Conservation (phyloP, 1,140 invertebrate genomes). For the Sitophilus oryzae region DNA sequence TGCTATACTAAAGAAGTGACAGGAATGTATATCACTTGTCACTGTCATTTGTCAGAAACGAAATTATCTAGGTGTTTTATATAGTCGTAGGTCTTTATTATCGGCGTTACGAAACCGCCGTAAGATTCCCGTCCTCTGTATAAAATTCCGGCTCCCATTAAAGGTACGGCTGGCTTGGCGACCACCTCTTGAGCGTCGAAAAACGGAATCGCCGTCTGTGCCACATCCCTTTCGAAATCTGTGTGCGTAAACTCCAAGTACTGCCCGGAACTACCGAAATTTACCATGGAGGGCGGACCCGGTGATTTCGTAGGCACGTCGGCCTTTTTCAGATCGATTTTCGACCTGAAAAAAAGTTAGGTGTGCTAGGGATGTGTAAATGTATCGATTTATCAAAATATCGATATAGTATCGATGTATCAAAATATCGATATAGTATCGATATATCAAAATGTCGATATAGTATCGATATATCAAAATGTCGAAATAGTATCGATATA, state of each 20-base stretch:
- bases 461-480: no score
- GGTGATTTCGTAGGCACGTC: conserved; percentile 58
- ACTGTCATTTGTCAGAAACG: neutral
- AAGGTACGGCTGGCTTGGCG: conserved; percentile 54
- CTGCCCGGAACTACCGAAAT: conserved; percentile 55
- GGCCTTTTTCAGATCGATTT: conserved; percentile 52
- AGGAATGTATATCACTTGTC: neutral
- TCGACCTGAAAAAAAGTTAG: conserved; percentile 42
- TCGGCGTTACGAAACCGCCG: conserved; percentile 69
- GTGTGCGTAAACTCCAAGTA: conserved; percentile 67
- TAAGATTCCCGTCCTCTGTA: conserved; percentile 63
- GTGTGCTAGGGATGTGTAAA: neutral
- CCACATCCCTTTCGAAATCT: conserved; percentile 65
- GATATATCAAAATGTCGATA: no score
- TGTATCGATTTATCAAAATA: no score
- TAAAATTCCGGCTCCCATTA: conserved; percentile 67
- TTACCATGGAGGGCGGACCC: conserved; percentile 32
- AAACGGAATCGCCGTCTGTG: conserved; percentile 76
- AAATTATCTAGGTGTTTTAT: neutral
- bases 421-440: no score
- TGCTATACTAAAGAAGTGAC: no score
- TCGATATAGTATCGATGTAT: no score
- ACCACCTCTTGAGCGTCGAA: conserved; percentile 67
- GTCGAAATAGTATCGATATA: no score
- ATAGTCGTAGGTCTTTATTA: conserved; percentile 66